Conservation (phyloP, 2,888 invertebrate genomes). For the Nephrotoma guestfalica region DNA sequence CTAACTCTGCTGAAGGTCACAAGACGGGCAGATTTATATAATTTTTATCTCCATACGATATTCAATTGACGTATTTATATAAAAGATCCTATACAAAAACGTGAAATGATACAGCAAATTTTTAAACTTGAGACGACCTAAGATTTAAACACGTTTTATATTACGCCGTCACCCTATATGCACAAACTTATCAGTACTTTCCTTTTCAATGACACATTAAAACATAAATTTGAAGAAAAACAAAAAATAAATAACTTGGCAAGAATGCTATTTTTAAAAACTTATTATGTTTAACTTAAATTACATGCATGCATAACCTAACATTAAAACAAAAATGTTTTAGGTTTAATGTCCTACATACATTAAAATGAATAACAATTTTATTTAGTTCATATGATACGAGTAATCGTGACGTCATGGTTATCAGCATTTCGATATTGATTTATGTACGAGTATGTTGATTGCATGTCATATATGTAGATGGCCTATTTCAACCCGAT, state of each 20-base stretch:
- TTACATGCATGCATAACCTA: background rate
- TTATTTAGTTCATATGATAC: background rate
- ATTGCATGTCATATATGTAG: background rate
- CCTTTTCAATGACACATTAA: background rate
- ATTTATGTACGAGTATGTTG: background rate
- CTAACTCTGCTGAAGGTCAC: background rate
- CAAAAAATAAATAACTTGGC: background rate
- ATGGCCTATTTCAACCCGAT: background rate
- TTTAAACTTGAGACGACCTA: background rate
- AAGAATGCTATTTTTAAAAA: background rate
- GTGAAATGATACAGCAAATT: background rate
- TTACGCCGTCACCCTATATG: background rate
- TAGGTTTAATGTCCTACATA: background rate
- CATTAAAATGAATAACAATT: background rate
- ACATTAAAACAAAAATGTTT: background rate
- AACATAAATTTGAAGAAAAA: background rate
- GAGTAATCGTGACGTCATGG: background rate
- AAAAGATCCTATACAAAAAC: background rate
- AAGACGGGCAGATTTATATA: background rate
- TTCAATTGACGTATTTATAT: background rate
- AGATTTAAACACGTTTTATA: background rate
- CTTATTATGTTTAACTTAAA: background rate
- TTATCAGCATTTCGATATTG: background rate
- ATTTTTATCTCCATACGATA: background rate
- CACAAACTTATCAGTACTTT: background rate